Percentiles rank a stretch among this genome's conserved stretches.
Conservation (phyloP, 2,113 vertebrate species). For the Anolis carolinensis region DNA sequence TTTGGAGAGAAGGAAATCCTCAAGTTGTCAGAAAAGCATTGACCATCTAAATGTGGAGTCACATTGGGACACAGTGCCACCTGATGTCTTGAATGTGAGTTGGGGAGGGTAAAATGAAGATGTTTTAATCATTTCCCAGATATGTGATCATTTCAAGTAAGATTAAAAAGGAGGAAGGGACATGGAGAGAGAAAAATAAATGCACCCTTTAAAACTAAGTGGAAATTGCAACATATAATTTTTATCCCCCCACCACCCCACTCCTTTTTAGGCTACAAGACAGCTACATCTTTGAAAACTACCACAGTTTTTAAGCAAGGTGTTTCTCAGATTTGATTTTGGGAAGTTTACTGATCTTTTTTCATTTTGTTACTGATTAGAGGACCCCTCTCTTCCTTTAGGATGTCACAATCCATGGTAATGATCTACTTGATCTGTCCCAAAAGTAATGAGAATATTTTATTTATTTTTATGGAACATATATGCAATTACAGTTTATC, state of each 20-base stretch:
- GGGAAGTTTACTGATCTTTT: not conserved
- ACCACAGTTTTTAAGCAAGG: not conserved
- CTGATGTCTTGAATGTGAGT: not conserved
- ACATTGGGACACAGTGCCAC: not conserved
- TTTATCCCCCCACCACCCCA: too few relatives aligned
- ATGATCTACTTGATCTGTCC: too few relatives aligned
- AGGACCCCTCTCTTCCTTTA: not conserved
- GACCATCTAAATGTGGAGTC: not conserved
- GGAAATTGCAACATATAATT: too few relatives aligned
- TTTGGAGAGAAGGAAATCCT: not conserved
- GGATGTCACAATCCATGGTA: not conserved
- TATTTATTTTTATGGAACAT: too few relatives aligned
- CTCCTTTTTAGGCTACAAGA: too few relatives aligned
- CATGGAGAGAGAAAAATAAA: too few relatives aligned
- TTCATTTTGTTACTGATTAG: not conserved
- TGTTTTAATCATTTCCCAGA: not conserved
- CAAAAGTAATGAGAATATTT: too few relatives aligned
- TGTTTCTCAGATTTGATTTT: not conserved
- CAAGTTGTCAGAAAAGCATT: not conserved
- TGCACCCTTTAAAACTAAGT: too few relatives aligned
- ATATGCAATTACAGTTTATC: too few relatives aligned
- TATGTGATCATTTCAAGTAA: too few relatives aligned
- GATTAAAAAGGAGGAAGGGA: too few relatives aligned
- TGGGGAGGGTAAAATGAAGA: not conserved
- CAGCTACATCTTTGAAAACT: too few relatives aligned